These are phyloP conservation scores for Pharmacophagus antenor DNA, from an alignment of 2,888 invertebrate species.

Conservation along the genomic window DNA sequence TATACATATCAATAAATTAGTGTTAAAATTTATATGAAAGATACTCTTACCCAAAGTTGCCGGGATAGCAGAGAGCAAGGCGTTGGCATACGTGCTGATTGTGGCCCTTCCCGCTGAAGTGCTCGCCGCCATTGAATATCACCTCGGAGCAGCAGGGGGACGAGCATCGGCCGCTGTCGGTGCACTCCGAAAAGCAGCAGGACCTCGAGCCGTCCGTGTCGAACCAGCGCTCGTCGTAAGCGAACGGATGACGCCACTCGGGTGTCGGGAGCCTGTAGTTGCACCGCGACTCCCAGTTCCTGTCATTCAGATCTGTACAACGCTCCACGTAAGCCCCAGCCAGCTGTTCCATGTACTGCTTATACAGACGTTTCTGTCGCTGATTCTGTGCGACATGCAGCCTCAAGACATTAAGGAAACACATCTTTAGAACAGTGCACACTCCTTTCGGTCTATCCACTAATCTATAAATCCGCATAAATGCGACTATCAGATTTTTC, in stretches of 20 bases:
- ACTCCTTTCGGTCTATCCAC: slow-evolving; percentile 43
- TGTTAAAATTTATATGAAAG: background rate
- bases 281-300: slow-evolving; percentile 58
- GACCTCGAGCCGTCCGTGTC: slow-evolving; percentile 56
- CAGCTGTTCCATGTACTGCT: slow-evolving; percentile 74
- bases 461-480: slow-evolving; percentile 63
- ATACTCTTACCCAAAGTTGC: slow-evolving; percentile 70
- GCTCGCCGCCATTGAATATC: slow-evolving; percentile 77
- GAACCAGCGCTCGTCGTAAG: slow-evolving; percentile 61
- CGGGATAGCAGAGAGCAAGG: slow-evolving; percentile 65
- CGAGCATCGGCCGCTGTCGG: slow-evolving; percentile 71
- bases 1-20: background rate
- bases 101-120: slow-evolving; percentile 64
- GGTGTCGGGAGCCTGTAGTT: slow-evolving; percentile 51
- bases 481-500: slow-evolving; percentile 47
- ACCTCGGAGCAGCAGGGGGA: slow-evolving; percentile 77
- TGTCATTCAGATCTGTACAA: slow-evolving; percentile 58
- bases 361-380: slow-evolving; percentile 73
- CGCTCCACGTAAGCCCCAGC: slow-evolving; percentile 73
- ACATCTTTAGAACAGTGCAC: slow-evolving; percentile 62
- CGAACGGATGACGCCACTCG: slow-evolving; percentile 62
- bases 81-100: slow-evolving; percentile 56
- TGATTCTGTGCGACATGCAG: slow-evolving; percentile 78
- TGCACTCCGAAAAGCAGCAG: slow-evolving; percentile 61
- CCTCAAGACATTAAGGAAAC: slow-evolving; percentile 79